Percentiles rank a stretch among this genome's conserved stretches.
Conservation (phyloP, 2,113 vertebrate species). For the Sinosuthora webbiana region DNA sequence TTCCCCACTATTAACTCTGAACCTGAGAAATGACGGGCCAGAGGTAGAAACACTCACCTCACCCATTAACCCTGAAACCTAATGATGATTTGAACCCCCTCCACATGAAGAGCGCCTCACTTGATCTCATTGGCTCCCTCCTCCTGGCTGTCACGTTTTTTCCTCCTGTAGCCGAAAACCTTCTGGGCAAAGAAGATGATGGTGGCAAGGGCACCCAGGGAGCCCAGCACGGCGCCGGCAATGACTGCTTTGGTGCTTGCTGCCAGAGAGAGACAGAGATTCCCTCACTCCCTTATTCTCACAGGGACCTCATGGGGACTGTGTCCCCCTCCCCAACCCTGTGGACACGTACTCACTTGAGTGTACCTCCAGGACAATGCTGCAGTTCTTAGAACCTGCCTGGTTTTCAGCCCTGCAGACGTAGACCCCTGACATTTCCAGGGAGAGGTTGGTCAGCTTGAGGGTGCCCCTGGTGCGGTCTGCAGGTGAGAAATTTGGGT, state of each 20-base stretch:
- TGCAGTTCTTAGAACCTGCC: not conserved
- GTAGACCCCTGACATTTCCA: constrained; percentile 47
- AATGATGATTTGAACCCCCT: not conserved
- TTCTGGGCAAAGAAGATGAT: constrained; percentile 20
- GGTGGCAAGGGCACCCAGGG: not conserved
- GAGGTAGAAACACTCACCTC: not conserved
- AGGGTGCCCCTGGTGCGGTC: constrained; percentile 30
- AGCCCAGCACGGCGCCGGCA: constrained; percentile 27
- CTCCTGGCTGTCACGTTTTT: constrained; percentile 38
- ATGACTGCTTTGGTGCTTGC: constrained; percentile 22
- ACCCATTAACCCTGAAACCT: accelerated
- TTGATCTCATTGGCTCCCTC: constrained; percentile 58
- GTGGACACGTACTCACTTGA: constrained; percentile 42
- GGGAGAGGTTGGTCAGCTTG: constrained; percentile 48
- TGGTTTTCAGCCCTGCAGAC: constrained; percentile 8
- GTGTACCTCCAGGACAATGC: constrained; percentile 44
- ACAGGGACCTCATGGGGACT: accelerated
- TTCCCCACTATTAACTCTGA: not conserved
- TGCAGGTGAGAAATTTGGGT: not conserved
- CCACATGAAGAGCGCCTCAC: not conserved
- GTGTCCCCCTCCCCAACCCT: accelerated
- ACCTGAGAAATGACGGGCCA: not conserved
- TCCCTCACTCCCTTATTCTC: not conserved
- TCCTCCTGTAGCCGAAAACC: not conserved
- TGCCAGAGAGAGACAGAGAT: not conserved